phyloP scores from a whole-genome alignment of 2,113 vertebrate species.

The Hemiscyllium ocellatum region DNA sequence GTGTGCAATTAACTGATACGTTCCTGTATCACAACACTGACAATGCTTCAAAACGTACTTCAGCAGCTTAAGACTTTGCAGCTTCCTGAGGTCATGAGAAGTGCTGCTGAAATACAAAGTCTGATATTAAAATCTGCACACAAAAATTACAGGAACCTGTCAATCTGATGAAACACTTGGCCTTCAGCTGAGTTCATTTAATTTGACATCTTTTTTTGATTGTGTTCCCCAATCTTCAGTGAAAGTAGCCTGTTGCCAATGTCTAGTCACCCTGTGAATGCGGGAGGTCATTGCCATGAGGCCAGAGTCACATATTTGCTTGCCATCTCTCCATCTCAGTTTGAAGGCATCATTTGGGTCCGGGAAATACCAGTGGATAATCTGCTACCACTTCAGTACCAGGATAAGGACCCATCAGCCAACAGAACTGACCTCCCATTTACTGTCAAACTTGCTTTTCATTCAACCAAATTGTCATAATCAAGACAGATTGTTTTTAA shows the following conservation, averaged over 20 bases:
- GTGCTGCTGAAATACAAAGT: not conserved
- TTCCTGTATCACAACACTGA: not conserved
- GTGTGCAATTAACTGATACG: too few relatives aligned
- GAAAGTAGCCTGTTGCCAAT: not conserved
- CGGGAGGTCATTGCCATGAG: not conserved
- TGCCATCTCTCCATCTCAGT: not conserved
- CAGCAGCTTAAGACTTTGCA: not conserved
- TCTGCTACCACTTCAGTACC: not conserved
- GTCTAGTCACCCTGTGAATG: not conserved
- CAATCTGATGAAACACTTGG: not conserved
- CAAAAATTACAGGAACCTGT: not conserved
- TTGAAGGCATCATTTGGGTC: not conserved
- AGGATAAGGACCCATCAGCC: not conserved
- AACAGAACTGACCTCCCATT: not conserved
- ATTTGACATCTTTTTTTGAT: not conserved
- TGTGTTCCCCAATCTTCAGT: not conserved
- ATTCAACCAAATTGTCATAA: not conserved
- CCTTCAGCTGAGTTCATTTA: not conserved
- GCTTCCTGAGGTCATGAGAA: not conserved
- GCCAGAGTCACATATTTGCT: not conserved
- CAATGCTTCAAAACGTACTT: not conserved
- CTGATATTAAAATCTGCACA: not conserved
- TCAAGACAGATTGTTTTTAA: not conserved
- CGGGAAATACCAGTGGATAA: not conserved
- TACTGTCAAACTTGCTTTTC: not conserved